Base-by-base conservation (phyloP, 2,113 vertebrate species). In the Dinomys branickii region DNA sequence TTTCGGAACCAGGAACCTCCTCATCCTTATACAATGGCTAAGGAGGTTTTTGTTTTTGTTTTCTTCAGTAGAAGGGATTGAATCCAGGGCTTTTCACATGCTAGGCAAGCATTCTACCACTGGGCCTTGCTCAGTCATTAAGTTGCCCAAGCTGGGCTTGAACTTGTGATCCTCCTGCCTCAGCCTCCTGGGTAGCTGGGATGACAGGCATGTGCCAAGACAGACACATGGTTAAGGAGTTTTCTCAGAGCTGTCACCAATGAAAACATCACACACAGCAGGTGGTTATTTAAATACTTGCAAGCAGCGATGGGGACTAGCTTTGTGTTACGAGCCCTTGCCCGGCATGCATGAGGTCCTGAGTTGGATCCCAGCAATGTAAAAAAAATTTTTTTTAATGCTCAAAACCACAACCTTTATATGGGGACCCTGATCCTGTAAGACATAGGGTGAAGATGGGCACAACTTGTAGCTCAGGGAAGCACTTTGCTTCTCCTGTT, bases 281-380 rank as follows among this genome's bases (percentile, higher is more conserved):
- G 41, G 41, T 86, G 52, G 38, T 93, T 71, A 82, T 65, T 88
- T 85, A 94, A 83, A 91, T 84, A 80, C 56, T 56, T 56, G 24
- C 28, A 33, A 28, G 54, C 24, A 28, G 54, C 24, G 2, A 3
- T 52, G 8, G 77, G 47, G 47, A 1, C 35, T 52, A 11, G 77
- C 77, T 52, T 20, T 33, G 77, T 33, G 17, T 19, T 33, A 33
- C n/a, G 30, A 33, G 28, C 14, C 9, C 47, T 77, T 77, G 41
- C 41, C 41, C 47, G 26, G 16, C 77, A 33, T 19, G 30, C 47
- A 50, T 17, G 77, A 54, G 47, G 17, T 30, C 47, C 47, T 52
- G 7, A 33, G 47, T 54, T 80, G 30, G 28, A 80, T 80, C 77
- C 30, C 47, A 59, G 54, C 54, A 28, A 22, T 8, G 73, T 12